Conservation (phyloP, 2,888 invertebrate genomes). For the Petrolisthes cinctipes region DNA sequence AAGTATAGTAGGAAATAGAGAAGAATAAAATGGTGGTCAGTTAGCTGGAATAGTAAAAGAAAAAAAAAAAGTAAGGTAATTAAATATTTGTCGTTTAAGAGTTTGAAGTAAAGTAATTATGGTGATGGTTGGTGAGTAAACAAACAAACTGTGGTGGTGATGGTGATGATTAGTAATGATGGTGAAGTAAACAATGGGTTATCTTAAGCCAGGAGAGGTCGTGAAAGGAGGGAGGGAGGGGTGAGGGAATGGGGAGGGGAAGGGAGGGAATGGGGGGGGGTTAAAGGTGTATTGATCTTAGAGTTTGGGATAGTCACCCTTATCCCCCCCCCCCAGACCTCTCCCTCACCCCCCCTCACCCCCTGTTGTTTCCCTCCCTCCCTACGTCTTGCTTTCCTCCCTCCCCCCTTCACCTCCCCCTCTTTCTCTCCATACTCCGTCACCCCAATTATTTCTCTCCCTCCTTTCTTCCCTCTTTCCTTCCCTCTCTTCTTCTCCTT, state of each 20-base stretch:
- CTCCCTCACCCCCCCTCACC: not conserved
- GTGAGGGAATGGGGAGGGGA: not conserved
- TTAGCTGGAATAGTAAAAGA: conserved; percentile 29
- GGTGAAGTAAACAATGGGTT: not conserved
- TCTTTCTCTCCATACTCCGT: not conserved
- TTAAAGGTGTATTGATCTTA: conserved; percentile 27
- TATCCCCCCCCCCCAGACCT: not conserved
- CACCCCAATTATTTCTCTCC: not conserved
- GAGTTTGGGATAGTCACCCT: conserved; percentile 8
- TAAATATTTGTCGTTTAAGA: too few relatives aligned
- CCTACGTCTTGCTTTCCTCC: not conserved
- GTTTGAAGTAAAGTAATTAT: too few relatives aligned
- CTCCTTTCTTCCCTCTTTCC: not conserved
- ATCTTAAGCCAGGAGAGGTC: not conserved
- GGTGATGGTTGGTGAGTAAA: not conserved
- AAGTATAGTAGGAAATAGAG: not conserved
- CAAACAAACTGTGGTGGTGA: not conserved
- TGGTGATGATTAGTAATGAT: not conserved
- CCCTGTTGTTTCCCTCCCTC: not conserved
- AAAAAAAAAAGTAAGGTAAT: not conserved
- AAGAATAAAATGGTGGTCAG: conserved; percentile 16
- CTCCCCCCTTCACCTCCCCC: not conserved
- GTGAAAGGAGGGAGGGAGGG: not conserved
- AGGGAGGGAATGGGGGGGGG: not conserved
- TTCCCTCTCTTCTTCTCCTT: not conserved